Conservation (phyloP, 1,140 invertebrate genomes). For the Idris sp. region DNA sequence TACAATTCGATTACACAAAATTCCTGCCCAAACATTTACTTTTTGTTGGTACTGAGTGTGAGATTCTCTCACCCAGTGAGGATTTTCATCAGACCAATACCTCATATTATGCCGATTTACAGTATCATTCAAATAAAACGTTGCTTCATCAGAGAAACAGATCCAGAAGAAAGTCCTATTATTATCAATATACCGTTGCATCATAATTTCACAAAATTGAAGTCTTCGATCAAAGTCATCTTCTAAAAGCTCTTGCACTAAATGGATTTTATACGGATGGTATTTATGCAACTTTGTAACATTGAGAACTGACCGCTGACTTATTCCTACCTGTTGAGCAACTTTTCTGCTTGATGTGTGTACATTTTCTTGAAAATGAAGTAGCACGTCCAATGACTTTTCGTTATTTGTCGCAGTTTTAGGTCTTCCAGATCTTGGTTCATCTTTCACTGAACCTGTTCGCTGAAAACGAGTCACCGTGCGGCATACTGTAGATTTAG, state of each 20-base stretch:
- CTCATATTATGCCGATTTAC: slow-evolving; percentile 9
- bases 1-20: slow-evolving; percentile 3
- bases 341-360: no score
- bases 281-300: background rate
- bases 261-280: background rate
- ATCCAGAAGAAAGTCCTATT: slow-evolving; percentile 1
- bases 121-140: slow-evolving; percentile 4
- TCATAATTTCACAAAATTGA: slow-evolving; percentile 2
- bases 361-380: no score
- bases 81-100: slow-evolving; percentile 3
- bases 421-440: no score
- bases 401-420: no score
- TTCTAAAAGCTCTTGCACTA: background rate
- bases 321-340: no score
- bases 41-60: slow-evolving; percentile 3
- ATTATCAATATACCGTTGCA: background rate
- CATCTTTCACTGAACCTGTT: no score
- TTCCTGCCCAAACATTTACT: slow-evolving; percentile 2
- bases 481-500: background rate
- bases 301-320: no score
- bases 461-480: no score
- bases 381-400: no score
- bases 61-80: background rate
- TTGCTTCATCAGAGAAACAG: slow-evolving; percentile 4
- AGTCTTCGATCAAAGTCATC: slow-evolving; percentile 3